phyloP scores from a whole-genome alignment of 2,888 invertebrate genomes.

The Pyralis farinalis region DNA sequence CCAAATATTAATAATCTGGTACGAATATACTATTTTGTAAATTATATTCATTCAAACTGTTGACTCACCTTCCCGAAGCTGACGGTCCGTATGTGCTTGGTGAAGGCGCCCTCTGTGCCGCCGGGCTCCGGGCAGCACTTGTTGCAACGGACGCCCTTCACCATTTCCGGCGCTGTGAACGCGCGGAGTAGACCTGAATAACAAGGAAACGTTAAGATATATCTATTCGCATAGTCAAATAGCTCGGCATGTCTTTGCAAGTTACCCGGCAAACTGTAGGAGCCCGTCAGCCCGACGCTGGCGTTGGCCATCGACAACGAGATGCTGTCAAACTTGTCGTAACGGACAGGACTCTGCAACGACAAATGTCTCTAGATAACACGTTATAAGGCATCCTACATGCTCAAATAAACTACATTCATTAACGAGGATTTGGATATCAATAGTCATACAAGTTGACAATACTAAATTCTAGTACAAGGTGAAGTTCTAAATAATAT shows the following conservation, averaged over 20 bases:
- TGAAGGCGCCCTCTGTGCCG: constrained; percentile 47
- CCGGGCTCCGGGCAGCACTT: constrained; percentile 81
- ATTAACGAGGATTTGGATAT: no score
- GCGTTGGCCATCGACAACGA: constrained; percentile 89
- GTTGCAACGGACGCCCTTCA: constrained; percentile 91
- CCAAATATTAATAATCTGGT: no score
- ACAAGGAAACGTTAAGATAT: not conserved
- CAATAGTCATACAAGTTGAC: no score
- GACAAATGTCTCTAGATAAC: no score
- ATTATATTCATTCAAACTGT: no score
- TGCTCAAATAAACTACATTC: no score
- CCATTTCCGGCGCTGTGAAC: constrained; percentile 92
- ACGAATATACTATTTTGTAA: no score
- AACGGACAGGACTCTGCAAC: constrained; percentile 90
- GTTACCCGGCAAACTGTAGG: constrained; percentile 75
- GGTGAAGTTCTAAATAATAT: no score
- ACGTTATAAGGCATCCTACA: no score
- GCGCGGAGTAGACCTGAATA: constrained; percentile 86
- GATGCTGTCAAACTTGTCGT: constrained; percentile 95
- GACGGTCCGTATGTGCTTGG: constrained; percentile 86
- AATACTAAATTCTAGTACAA: no score
- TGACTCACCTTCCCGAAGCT: constrained; percentile 90
- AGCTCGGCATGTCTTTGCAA: no score
- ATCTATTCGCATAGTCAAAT: no score
- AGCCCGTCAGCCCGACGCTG: constrained; percentile 79